phyloP scores from a whole-genome alignment of 2,888 invertebrate species.

The Tolmerus cingulatus region DNA sequence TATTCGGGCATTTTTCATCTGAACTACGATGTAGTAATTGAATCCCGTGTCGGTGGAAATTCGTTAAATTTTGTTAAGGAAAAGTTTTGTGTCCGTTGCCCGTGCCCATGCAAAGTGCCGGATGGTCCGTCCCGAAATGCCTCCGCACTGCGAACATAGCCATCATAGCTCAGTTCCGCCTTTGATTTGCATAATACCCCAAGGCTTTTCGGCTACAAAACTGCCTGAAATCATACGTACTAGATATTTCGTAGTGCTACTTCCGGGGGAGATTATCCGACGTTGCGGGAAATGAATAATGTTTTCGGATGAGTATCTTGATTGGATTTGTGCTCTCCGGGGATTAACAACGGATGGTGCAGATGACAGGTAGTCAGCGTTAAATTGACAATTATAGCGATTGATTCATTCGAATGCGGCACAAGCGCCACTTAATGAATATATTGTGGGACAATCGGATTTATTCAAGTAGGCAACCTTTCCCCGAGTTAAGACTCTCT shows the following conservation, averaged over 20 bases:
- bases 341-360: background rate
- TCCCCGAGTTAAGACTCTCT: background rate
- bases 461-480: background rate
- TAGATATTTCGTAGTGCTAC: background rate
- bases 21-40: background rate
- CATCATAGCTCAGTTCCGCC: background rate
- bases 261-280: background rate
- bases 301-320: slow-evolving; percentile 15
- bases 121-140: background rate
- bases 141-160: background rate
- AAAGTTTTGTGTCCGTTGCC: background rate
- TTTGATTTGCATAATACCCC: slow-evolving; percentile 20
- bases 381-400: background rate
- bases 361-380: background rate
- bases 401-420: background rate
- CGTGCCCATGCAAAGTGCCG: background rate
- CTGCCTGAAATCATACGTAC: slow-evolving; percentile 7
- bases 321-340: background rate
- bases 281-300: background rate
- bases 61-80: background rate
- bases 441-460: background rate
- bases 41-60: background rate
- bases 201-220: slow-evolving; percentile 7
- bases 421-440: background rate
- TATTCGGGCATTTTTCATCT: background rate